Base-by-base conservation (phyloP, 2,113 vertebrate species). In the Illadopsis cleaveri region DNA sequence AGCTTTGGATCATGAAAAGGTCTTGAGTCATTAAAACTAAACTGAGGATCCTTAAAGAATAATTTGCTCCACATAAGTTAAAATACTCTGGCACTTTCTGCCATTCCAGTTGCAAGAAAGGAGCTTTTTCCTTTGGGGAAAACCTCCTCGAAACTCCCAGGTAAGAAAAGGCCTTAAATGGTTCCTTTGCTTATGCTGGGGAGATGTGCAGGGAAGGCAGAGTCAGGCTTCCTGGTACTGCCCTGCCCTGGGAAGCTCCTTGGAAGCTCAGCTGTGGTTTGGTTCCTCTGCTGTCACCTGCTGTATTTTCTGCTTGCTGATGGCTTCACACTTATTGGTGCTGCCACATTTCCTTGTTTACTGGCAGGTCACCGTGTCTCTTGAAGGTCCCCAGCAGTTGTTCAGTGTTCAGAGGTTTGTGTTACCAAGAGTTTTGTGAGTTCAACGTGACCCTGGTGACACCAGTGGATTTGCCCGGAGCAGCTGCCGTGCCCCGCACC, bases 371-470 rank as follows among this genome's bases (percentile, higher is more conserved):
- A 3, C 22, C 2, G 0, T 69, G 51, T 66, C 77, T 75, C 65
- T 47, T 78, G 81, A 51, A 82, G 20, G 47, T 78, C 45, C 44
- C 72, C 44, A 24, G 77, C 3, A 0, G 20, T 66, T 54, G 18
- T 19, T 53, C 72, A 33, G 38, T 12, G 38, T 84, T 62, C 56
- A 57, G 53, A 54, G 45, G 31, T 64, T 80, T 72, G 53, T 45
- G 68, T 70, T 28, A 19, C 53, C 22, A 6, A n/a, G 81, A 79
- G 53, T 50, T 66, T 17, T 24, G 37, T 25, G 44, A 75, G 22
- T 22, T 50, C 8, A 24, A 2, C 0, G 0, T 0, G 3, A n/a
- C n/a, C 24, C 25, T 38, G 51, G 60, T 0, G 1, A 3, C 6
- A 12, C 6, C 0, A 4, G 24, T 8, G 8, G 58, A 18, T 7